Conservation (phyloP, 2,888 invertebrate species). For the Venusia cambrica region DNA sequence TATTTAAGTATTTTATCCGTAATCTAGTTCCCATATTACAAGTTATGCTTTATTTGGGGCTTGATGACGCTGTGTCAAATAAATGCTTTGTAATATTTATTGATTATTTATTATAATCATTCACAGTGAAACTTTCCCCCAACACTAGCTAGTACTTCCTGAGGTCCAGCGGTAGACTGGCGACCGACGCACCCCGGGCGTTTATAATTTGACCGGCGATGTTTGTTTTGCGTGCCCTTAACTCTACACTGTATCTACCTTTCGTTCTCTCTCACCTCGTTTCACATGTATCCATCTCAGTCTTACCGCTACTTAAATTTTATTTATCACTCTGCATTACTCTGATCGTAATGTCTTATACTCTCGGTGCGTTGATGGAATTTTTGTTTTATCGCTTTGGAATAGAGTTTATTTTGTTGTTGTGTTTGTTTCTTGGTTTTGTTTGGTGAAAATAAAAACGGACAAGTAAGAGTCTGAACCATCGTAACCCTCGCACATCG, state of each 20-base stretch:
- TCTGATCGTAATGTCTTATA: constrained; percentile 17
- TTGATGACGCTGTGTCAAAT: too few species aligned
- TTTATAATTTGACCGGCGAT: constrained; percentile 26
- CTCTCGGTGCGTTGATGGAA: constrained; percentile 7
- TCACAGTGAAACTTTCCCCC: too few species aligned
- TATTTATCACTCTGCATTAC: constrained; percentile 24
- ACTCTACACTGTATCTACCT: constrained; percentile 13
- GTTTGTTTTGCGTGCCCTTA: constrained; percentile 28
- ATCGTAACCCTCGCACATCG: too few species aligned
- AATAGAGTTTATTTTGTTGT: constrained; percentile 10
- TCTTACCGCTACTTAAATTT: constrained; percentile 20
- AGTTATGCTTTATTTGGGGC: too few species aligned
- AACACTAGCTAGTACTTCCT: too few species aligned
- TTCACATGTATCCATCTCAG: not conserved
- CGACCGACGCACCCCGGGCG: constrained; percentile 21
- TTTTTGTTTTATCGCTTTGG: constrained; percentile 11
- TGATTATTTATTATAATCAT: too few species aligned
- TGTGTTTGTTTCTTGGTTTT: constrained; percentile 4
- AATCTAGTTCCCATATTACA: too few species aligned
- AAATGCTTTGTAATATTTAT: too few species aligned
- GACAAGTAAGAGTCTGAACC: too few species aligned
- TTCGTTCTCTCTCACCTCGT: not conserved
- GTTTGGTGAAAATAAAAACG: constrained; percentile 1
- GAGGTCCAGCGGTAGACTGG: too few species aligned
- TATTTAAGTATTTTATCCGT: too few species aligned